phyloP scores from a whole-genome alignment of 2,113 vertebrate genomes.

The Prolemur simus region DNA sequence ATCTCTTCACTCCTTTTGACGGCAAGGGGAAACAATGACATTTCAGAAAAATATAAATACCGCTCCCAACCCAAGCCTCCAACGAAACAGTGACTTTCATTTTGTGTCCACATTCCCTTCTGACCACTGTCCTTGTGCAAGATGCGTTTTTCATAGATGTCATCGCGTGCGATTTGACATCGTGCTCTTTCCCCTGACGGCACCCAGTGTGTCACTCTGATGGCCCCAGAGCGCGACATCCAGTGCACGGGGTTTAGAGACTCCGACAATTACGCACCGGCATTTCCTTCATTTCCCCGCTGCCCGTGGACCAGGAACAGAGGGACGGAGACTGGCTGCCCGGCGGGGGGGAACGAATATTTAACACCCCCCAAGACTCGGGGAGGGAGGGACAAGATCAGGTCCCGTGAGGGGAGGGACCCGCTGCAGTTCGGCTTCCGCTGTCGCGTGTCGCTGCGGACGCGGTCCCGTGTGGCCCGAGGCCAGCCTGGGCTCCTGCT shows the following conservation, averaged over 20 bases:
- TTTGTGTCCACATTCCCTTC: background rate
- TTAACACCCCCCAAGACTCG: too few species aligned
- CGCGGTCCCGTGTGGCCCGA: too few species aligned
- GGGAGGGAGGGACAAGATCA: too few species aligned
- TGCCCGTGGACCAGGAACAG: too few species aligned
- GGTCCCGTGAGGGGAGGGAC: too few species aligned
- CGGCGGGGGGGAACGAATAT: too few species aligned
- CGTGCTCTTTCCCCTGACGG: background rate
- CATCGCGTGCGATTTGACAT: background rate
- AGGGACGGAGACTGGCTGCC: too few species aligned
- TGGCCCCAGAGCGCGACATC: background rate
- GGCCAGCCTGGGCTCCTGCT: too few species aligned
- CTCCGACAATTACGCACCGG: too few species aligned
- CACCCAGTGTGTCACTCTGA: background rate
- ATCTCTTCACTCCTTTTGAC: background rate
- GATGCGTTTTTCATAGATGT: background rate
- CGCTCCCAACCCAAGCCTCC: background rate
- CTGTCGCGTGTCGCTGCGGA: too few species aligned
- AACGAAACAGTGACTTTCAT: background rate
- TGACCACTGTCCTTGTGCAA: background rate
- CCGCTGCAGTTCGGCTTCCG: too few species aligned
- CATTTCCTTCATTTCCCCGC: background rate
- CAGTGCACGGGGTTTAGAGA: rapidly evolving
- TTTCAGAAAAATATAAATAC: background rate
- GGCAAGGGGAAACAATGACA: background rate